These are phyloP conservation scores for Heteromormyrus szaboi DNA, from an alignment of 2,797 vertebrate species.

Conservation along the genomic window DNA sequence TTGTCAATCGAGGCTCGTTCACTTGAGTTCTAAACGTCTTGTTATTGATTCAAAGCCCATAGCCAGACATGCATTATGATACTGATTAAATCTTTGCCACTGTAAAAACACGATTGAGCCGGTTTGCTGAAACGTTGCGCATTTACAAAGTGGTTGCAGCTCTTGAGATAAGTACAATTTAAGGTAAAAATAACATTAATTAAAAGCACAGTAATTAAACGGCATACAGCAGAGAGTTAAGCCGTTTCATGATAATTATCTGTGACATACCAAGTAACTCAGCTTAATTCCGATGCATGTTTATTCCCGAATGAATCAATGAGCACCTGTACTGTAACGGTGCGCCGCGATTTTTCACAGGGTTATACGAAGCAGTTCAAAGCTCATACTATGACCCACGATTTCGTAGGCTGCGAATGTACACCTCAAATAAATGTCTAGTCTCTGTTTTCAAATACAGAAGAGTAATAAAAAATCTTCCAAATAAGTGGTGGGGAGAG, in stretches of 20 bases:
- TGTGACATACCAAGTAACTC: not conserved
- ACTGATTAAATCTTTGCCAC: not conserved
- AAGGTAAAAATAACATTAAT: not conserved
- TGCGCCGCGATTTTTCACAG: conserved; percentile 66
- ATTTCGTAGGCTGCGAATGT: not conserved
- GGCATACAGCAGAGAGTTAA: not conserved
- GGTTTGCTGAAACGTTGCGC: not conserved
- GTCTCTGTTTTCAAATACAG: not conserved
- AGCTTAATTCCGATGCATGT: not conserved
- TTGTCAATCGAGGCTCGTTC: not conserved
- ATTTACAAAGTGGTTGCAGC: not conserved
- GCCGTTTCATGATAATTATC: not conserved
- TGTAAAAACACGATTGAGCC: not conserved
- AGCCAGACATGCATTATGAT: not conserved
- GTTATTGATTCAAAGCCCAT: not conserved
- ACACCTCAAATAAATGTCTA: not conserved
- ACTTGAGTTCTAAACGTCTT: not conserved
- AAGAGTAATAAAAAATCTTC: not conserved
- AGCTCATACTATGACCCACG: conserved; percentile 34
- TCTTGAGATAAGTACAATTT: not conserved
- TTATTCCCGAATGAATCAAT: conserved; percentile 53
- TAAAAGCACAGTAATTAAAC: not conserved
- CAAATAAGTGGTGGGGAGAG: not conserved
- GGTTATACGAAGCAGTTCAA: conserved; percentile 60
- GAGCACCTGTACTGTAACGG: conserved; percentile 63